Conservation (phyloP, 1,140 invertebrate species). For the Ceratina japonica region DNA sequence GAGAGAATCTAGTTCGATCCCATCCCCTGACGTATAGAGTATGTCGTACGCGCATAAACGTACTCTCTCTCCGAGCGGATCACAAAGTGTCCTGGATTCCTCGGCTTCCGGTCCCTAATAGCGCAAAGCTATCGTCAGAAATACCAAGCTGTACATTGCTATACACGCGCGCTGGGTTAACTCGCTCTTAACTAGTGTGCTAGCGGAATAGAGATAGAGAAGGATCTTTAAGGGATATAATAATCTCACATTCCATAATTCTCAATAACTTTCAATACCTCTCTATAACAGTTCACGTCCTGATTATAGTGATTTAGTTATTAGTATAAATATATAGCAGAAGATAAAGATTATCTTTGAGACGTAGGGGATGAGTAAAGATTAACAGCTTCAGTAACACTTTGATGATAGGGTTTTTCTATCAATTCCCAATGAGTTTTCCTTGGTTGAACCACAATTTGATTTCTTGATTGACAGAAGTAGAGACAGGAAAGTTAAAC, state of each 20-base stretch:
- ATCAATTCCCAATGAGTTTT: too few species aligned
- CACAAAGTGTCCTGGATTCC: conserved; percentile 30
- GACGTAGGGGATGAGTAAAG: too few species aligned
- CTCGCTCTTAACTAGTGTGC: neutral
- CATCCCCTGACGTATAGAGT: neutral
- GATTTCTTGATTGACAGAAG: neutral
- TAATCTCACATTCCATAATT: neutral
- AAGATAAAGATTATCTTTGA: too few species aligned
- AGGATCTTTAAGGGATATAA: neutral
- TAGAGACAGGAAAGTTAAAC: neutral
- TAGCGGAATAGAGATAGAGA: neutral
- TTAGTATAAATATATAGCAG: neutral
- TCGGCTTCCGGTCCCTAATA: conserved; percentile 24
- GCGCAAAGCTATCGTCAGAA: conserved; percentile 4
- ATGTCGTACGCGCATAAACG: neutral
- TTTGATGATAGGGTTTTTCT: too few species aligned
- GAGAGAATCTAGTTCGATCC: conserved; percentile 15
- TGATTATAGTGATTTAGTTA: neutral
- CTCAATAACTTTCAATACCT: neutral
- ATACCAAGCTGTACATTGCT: conserved; percentile 40
- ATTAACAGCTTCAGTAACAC: too few species aligned
- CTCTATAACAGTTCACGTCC: neutral
- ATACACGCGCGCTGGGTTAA: conserved; percentile 9
- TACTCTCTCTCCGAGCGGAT: conserved; percentile 29
- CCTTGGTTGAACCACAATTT: too few species aligned